Conservation (phyloP, 2,888 invertebrate genomes). For the Pheosia gnoma region DNA sequence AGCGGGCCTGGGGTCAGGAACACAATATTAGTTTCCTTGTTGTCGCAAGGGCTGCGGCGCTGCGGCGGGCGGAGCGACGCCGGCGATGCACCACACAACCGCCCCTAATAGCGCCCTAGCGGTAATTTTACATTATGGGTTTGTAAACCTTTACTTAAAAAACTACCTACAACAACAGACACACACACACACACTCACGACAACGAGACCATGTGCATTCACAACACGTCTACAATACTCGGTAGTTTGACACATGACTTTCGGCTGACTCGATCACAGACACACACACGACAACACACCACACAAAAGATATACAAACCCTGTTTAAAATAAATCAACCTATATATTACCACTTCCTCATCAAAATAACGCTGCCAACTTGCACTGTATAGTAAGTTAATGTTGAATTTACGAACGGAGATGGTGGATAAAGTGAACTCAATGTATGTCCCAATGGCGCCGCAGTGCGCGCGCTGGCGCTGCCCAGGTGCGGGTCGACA, state of each 20-base stretch:
- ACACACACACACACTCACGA: slow-evolving; percentile 25
- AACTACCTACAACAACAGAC: slow-evolving; percentile 64
- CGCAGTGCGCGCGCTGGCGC: slow-evolving; percentile 28
- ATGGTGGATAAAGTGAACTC: slow-evolving; percentile 41
- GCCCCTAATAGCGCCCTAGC: slow-evolving; percentile 82
- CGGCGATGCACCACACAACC: slow-evolving; percentile 77
- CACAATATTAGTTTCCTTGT: slow-evolving; percentile 85
- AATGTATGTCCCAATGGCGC: slow-evolving; percentile 29
- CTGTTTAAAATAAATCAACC: slow-evolving; percentile 66
- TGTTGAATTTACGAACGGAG: slow-evolving; percentile 53
- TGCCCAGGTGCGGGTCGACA: slow-evolving; percentile 32
- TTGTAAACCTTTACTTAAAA: slow-evolving; percentile 83
- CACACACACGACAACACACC: slow-evolving; percentile 39
- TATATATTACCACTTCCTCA: slow-evolving; percentile 64
- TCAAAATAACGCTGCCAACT: slow-evolving; percentile 73
- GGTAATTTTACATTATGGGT: slow-evolving; percentile 83
- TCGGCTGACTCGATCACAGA: slow-evolving; percentile 30
- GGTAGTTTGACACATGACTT: slow-evolving; percentile 13
- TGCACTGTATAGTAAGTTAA: slow-evolving; percentile 72
- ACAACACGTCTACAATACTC: slow-evolving; percentile 20
- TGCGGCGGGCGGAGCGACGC: slow-evolving; percentile 80
- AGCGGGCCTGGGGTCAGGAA: slow-evolving; percentile 77
- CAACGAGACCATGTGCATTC: neutral
- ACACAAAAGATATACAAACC: slow-evolving; percentile 79
- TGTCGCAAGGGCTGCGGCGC: slow-evolving; percentile 84